Base-by-base conservation (phyloP, 1,140 invertebrate genomes). In the Steinernema khuongi region DNA sequence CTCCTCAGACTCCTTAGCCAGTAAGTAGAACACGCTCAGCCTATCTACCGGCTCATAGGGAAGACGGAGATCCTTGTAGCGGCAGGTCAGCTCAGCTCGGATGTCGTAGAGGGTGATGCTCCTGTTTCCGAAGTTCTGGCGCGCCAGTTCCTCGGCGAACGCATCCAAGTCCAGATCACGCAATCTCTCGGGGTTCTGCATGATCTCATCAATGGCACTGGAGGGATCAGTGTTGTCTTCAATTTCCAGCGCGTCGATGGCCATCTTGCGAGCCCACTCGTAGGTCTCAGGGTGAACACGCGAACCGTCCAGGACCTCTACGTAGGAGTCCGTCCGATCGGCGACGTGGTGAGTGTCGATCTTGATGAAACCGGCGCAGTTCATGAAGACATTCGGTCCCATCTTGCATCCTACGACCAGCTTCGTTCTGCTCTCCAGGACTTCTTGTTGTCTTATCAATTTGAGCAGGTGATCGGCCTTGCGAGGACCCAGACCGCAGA, bases 231-330 rank as follows among this genome's bases (percentile, higher is more conserved):
- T 88, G 0, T 92, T 91, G 76, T 96, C 94, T 80, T 98, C 96
- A 79, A 97, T 97, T 79, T 99, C 97, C 14, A 99, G 87, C 4
- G 97, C 97, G 88, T 99, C 97, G 0, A 98, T 94, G 1, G 96
- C 97, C 96, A 99, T 99, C 88, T 99, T 99, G 26, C 95, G 87
- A 0, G 97, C 97, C 96, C 96, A 98, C 85, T 99, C 96, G 81
- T 99, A 99, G 0, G 81, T 84, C 87, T 99, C 97, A 0, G 96
- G 96, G 88, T 99, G 97, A 0, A 99, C 94, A 77, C 97, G 88
- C 0, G 97, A 97, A 0, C 94, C 94, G 85, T 99, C 97, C 1
- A 99, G 86, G 0, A 98, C 94, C 89, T 98, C 94, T 93, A 0
- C 93, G 30, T 81, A 83, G 7, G 77, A 44, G 29, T 80, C 79